A percentile compares a stretch with the other conserved stretches of the same genome.
Conservation (phyloP, 2,888 invertebrate genomes). For the Eubasilissa splendida region DNA sequence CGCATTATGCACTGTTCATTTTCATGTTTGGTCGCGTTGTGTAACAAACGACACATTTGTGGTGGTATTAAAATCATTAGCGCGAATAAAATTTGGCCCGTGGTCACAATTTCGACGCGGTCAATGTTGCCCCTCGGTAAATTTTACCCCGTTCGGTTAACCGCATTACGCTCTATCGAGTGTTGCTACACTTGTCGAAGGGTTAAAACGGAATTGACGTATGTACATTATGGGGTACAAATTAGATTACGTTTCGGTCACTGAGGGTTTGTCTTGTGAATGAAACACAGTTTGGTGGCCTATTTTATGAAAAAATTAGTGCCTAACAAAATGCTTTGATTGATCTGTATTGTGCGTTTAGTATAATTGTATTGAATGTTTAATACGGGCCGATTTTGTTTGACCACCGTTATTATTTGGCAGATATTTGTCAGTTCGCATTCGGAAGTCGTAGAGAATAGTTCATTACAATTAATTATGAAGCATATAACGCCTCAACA, state of each 20-base stretch:
- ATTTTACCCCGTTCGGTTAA: constrained; percentile 14
- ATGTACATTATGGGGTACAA: background rate
- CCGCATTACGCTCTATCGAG: constrained; percentile 26
- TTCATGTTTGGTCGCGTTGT: background rate
- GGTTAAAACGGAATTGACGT: constrained; percentile 20
- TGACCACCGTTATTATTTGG: too few relatives aligned
- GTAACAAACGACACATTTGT: constrained; percentile 43
- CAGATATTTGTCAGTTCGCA: too few relatives aligned
- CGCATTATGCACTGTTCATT: background rate
- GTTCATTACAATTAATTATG: too few relatives aligned
- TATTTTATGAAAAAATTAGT: too few relatives aligned
- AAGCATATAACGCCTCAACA: too few relatives aligned
- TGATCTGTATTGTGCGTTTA: too few relatives aligned
- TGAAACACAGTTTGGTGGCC: too few relatives aligned
- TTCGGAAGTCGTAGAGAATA: too few relatives aligned
- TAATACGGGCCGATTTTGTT: too few relatives aligned
- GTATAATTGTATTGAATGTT: too few relatives aligned
- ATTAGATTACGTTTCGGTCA: background rate
- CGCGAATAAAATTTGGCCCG: constrained; percentile 42
- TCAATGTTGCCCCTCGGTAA: constrained; percentile 8
- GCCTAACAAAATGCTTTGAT: too few relatives aligned
- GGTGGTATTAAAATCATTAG: constrained; percentile 46
- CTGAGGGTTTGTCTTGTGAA: background rate
- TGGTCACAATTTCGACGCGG: constrained; percentile 34
- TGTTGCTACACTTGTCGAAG: constrained; percentile 11